Conservation (phyloP, 2,797 vertebrate species). For the Lagorchestes hirsutus region DNA sequence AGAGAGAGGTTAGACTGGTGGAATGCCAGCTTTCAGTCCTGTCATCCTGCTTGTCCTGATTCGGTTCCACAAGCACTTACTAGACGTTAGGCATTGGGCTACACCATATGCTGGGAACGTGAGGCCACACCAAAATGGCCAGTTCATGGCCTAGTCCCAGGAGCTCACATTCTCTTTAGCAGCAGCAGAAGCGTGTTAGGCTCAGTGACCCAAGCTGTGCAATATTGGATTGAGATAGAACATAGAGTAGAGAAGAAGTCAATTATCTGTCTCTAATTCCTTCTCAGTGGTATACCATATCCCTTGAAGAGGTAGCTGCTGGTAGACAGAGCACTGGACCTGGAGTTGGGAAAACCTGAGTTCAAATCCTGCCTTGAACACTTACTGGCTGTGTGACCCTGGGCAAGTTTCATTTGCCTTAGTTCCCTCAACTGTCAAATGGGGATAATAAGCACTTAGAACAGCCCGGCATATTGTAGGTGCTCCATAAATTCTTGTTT, state of each 20-base stretch:
- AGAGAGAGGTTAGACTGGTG: too few relatives aligned
- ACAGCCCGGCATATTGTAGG: not conserved
- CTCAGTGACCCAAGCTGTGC: not conserved
- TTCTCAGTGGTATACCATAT: not conserved
- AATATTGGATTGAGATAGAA: not conserved
- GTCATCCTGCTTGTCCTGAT: too few relatives aligned
- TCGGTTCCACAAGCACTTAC: too few relatives aligned
- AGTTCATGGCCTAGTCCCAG: too few relatives aligned
- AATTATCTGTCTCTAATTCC: not conserved
- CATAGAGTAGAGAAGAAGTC: not conserved
- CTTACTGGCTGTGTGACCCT: not conserved
- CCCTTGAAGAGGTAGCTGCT: conserved; percentile 8
- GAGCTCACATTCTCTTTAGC: too few relatives aligned
- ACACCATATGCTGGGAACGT: too few relatives aligned
- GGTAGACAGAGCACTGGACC: not conserved
- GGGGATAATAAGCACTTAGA: not conserved
- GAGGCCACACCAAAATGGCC: too few relatives aligned
- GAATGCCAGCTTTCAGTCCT: too few relatives aligned
- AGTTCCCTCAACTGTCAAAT: not conserved
- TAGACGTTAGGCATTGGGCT: too few relatives aligned
- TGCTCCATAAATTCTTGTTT: not conserved
- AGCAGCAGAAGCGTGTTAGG: not conserved
- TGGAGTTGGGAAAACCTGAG: not conserved
- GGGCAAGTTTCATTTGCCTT: not conserved
- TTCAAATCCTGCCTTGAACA: not conserved